A percentile compares a stretch with the other conserved stretches of the same genome.
phyloP scores from a whole-genome alignment of 2,797 vertebrate species.

The Molothrus aeneus region DNA sequence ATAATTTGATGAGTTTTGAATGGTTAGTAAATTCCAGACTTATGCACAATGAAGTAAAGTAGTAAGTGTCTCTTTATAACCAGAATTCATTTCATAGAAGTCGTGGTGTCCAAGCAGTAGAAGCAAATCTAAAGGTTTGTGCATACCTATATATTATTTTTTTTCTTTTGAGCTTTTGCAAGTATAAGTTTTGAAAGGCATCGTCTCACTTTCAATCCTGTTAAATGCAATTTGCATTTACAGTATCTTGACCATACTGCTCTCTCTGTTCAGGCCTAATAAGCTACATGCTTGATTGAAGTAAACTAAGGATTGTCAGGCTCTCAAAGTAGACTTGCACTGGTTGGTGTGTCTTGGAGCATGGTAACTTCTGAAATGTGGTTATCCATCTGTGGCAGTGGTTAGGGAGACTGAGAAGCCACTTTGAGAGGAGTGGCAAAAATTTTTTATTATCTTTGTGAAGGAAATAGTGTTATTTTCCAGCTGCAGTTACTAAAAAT shows the following conservation, averaged over 20 bases:
- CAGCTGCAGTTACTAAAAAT: neutral
- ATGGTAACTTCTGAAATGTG: neutral
- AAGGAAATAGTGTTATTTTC: neutral
- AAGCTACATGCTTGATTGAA: conserved; percentile 14
- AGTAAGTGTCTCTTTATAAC: conserved; percentile 60
- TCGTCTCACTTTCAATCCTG: neutral
- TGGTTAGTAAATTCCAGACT: neutral
- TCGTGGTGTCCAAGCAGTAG: conserved; percentile 55
- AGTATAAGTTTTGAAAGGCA: conserved; percentile 2
- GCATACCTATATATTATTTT: conserved; percentile 16
- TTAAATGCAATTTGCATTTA: conserved; percentile 50
- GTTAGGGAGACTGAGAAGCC: neutral
- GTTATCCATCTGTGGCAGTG: neutral
- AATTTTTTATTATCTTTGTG: neutral
- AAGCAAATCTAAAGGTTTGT: conserved; percentile 64
- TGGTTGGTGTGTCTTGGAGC: conserved; percentile 39
- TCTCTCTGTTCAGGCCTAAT: conserved; percentile 2
- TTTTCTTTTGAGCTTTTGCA: conserved; percentile 32
- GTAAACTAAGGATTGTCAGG: neutral
- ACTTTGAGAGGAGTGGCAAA: neutral
- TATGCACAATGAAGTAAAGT: neutral
- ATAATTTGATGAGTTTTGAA: neutral
- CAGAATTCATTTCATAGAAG: conserved; percentile 60
- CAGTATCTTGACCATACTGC: neutral
- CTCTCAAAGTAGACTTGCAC: conserved; percentile 3